Evolutionary conservation across 2,113 vertebrate species (phyloP).

Genomic region (Mus spicilegus): DNA sequence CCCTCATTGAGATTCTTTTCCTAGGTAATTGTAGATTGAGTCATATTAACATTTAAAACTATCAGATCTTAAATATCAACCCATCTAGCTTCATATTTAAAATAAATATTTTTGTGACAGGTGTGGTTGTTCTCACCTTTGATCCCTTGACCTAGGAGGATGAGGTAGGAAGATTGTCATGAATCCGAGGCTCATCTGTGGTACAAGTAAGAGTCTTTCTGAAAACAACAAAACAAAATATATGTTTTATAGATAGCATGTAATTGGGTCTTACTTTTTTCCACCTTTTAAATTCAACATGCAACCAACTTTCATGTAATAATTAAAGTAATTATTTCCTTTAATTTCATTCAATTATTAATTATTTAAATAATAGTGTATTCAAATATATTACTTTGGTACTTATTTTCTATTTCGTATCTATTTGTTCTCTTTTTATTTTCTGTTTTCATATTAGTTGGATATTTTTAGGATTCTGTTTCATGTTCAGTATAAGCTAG

Average conservation of each 20-base stretch:
- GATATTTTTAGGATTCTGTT: conserved; percentile 15
- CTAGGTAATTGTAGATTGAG: background rate
- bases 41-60: background rate
- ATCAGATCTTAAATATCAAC: background rate
- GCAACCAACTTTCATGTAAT: conserved; percentile 18
- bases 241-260: background rate
- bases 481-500: background rate
- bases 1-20: background rate
- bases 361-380: too few relatives aligned
- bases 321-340: too few relatives aligned
- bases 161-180: background rate
- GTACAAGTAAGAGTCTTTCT: background rate
- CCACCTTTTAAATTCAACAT: background rate
- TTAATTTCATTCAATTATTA: too few relatives aligned
- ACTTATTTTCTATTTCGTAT: conserved; percentile 27
- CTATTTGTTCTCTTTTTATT: background rate
- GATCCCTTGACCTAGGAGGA: background rate
- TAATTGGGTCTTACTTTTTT: background rate
- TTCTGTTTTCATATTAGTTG: background rate
- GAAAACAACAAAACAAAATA: background rate
- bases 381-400: conserved; percentile 13
- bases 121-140: background rate
- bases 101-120: background rate
- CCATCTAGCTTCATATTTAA: background rate
- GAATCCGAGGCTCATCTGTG: too few relatives aligned